Evolutionary conservation across 2,797 vertebrate genomes (phyloP), one percentile per base, ranked within the genome.

Genomic region (Nyctibius grandis): DNA sequence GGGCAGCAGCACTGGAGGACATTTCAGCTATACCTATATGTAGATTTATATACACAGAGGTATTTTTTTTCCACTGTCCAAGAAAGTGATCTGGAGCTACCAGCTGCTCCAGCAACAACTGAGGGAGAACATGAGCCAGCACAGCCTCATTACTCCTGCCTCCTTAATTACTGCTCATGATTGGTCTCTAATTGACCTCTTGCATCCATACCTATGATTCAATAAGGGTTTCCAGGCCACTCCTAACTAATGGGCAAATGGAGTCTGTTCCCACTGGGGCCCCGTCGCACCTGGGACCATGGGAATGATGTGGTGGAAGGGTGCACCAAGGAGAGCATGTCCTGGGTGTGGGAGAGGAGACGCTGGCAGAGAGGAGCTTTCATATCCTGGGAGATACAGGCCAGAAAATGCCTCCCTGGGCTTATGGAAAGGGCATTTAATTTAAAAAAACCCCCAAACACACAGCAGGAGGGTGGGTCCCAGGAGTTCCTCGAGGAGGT

Each of bases 11-110:
- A 34, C 56, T 17, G 22, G 7, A 50, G 38, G 4, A 2, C 21
- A 25, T 33, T 7, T 9, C 44, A 59, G 29, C n/a, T 47, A 1
- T 5, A 15, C 2, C 18, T 34, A 0, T 1, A 4, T 1, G 3
- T 6, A 16, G 8, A 26, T 74, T 76, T 65, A 0, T 29, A 15
- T 2, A 36, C 1, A 53, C 0, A 67, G 5, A 40, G 47, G 25
- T 5, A 29, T 11, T 5, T 29, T 59, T 59, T 61, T 56, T 10
- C 17, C 10, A 9, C 12, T 10, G 21, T 21, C 44, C 8, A 34
- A 48, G 25, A 26, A 31, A 25, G 7, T 17, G 11, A 19, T 69
- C 50, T 47, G 21, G 26, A 76, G 50, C 42, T 23, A 33, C 9
- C 8, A 60, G 19, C 42, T 84, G 20, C 65, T 88, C 53, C 60